Conservation (phyloP, 1,140 invertebrate species). For the Bradysia coprophila region DNA sequence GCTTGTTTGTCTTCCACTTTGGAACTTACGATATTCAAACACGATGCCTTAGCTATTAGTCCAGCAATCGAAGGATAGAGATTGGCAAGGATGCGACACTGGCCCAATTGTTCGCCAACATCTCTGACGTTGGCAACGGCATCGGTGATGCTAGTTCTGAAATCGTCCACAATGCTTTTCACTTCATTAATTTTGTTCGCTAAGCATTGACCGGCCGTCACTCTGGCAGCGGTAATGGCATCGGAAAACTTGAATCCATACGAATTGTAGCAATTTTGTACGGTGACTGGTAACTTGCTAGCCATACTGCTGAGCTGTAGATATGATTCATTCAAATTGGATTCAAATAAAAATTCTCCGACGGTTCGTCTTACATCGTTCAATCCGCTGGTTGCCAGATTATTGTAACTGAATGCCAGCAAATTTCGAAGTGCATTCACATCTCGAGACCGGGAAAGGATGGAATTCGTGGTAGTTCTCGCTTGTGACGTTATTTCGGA, state of each 20-base stretch:
- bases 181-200: not conserved
- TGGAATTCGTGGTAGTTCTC: not conserved
- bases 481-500: not conserved
- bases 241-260: not conserved
- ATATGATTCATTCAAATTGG: too few species aligned
- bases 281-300: not conserved
- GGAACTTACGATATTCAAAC: too few species aligned
- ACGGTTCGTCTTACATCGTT: constrained; percentile 1
- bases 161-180: not conserved
- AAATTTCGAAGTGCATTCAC: not conserved
- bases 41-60: not conserved
- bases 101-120: not conserved
- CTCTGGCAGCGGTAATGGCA: not conserved
- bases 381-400: not conserved
- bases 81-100: not conserved
- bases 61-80: not conserved
- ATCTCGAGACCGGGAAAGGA: not conserved
- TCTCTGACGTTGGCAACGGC: not conserved
- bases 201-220: not conserved
- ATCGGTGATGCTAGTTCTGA: not conserved
- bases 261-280: not conserved
- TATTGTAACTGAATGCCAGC: not conserved
- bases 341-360: too few species aligned
- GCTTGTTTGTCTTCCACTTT: too few species aligned
- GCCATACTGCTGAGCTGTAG: too few species aligned